Conservation (phyloP, 2,797 vertebrate genomes). For the Bryconaethiops microstoma region DNA sequence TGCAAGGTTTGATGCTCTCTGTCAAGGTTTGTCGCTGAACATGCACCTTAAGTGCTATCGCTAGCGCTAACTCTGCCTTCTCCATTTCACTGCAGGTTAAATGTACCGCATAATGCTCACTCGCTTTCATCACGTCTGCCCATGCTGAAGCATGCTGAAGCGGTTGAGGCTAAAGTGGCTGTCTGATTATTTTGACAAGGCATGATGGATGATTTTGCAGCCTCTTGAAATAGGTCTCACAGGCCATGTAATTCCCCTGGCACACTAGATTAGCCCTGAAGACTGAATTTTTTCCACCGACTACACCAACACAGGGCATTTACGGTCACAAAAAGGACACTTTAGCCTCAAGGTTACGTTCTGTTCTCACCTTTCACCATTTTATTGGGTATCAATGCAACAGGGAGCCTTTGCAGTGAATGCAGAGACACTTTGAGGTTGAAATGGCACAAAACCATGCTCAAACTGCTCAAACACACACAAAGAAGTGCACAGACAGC, state of each 20-base stretch:
- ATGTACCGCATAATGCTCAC: slow-evolving; percentile 25
- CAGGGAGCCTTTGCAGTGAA: background rate
- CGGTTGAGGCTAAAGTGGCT: slow-evolving; percentile 40
- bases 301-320: background rate
- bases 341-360: background rate
- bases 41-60: slow-evolving; percentile 27
- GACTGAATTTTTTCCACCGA: slow-evolving; percentile 10
- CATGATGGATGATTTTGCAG: slow-evolving; percentile 53
- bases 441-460: background rate
- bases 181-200: slow-evolving; percentile 57
- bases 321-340: slow-evolving; percentile 1
- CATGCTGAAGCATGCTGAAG: slow-evolving; percentile 39
- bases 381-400: background rate
- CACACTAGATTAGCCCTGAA: slow-evolving; percentile 22
- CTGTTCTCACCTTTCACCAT: no score
- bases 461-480: no score
- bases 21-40: slow-evolving; percentile 25
- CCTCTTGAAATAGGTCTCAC: slow-evolving; percentile 21
- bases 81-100: slow-evolving; percentile 35
- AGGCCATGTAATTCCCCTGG: slow-evolving; percentile 31
- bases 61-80: slow-evolving; percentile 9
- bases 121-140: slow-evolving; percentile 35
- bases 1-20: background rate
- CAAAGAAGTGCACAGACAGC: no score
- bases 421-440: background rate